Base-by-base conservation (phyloP, 2,797 vertebrate genomes). In the Paedocypris micromegethes region DNA sequence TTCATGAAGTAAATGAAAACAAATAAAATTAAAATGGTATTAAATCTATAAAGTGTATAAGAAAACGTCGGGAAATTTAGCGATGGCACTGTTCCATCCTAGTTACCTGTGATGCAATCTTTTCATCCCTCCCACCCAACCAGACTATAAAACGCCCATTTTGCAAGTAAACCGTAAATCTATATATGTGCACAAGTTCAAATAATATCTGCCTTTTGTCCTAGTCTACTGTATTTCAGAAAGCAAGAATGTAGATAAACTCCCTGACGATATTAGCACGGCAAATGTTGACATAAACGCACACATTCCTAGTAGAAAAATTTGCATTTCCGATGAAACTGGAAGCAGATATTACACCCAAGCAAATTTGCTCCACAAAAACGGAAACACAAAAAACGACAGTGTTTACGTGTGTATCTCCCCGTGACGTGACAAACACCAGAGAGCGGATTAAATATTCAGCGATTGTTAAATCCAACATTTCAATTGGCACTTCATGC, bases 401-500 rank as follows among this genome's bases (percentile, higher is more conserved):
- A 45, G 58, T 50, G 51, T 23, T 9, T 48, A 60, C n/a, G 37
- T 54, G 47, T 40, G 49, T 55, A 39, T 23, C 49, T 90, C 79
- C 61, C 63, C 60, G 56, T 64, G 50, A 48, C 48, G 55, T 89
- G 88, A 84, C 88, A 89, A 86, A 86, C 84, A 87, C 83, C 78
- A 58, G n/a, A 47, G 4, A 58, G 62, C 7, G 40, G 45, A 50
- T 51, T 43, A 44, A 57, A 60, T 64, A 60, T 72, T 55, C 37
- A 23, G 49, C 49, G 48, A 80, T 81, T 65, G 6, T 48, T 51
- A 62, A 72, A 72, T 58, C 65, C 52, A 43, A 48, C 5, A 4
- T 87, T 90, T 85, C 87, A 83, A 91, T 93, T 94, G 93, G 93
- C 93, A 95, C 93, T 90, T 93, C 88, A 87, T 91, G 92, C 87